phyloP scores from a whole-genome alignment of 2,888 invertebrate species.

The Arenicola marina region DNA sequence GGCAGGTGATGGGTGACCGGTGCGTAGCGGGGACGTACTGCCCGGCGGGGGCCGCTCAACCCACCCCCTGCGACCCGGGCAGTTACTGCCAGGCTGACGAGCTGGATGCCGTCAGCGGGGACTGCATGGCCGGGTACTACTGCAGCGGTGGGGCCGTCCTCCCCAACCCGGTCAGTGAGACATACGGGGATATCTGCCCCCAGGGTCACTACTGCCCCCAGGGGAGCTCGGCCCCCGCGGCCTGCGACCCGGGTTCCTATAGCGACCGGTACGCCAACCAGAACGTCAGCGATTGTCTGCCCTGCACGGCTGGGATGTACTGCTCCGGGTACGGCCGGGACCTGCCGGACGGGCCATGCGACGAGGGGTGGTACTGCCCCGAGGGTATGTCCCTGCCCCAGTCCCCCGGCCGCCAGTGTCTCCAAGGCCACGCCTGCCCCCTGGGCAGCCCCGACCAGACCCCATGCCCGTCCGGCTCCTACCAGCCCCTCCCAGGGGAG shows the following conservation, averaged over 20 bases:
- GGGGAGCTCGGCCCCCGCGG: slow-evolving; percentile 42
- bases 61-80: slow-evolving; percentile 46
- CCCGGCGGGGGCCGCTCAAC: slow-evolving; percentile 45
- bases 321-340: slow-evolving; percentile 43
- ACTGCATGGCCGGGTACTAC: slow-evolving; percentile 49
- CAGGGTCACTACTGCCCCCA: slow-evolving; percentile 55
- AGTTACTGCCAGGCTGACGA: slow-evolving; percentile 45
- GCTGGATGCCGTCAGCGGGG: slow-evolving; percentile 43
- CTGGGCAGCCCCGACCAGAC: slow-evolving; percentile 45
- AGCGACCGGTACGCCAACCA: slow-evolving; percentile 46
- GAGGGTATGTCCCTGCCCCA: slow-evolving; percentile 52
- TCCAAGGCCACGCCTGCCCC: slow-evolving; percentile 54
- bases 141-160: slow-evolving; percentile 44
- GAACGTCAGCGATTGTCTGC: slow-evolving; percentile 48
- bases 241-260: slow-evolving; percentile 52
- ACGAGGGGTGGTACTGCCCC: slow-evolving; percentile 49
- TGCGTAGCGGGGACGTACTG: slow-evolving; percentile 54
- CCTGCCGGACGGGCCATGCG: slow-evolving; percentile 49
- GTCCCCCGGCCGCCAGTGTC: slow-evolving; percentile 49
- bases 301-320: slow-evolving; percentile 51
- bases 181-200: slow-evolving; percentile 55
- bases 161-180: slow-evolving; percentile 52
- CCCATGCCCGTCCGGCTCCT: slow-evolving; percentile 50
- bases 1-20: slow-evolving; percentile 46
- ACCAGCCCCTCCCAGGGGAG: slow-evolving; percentile 47